Base-by-base conservation (phyloP, 2,888 invertebrate genomes). In the Dilophus febrilis region DNA sequence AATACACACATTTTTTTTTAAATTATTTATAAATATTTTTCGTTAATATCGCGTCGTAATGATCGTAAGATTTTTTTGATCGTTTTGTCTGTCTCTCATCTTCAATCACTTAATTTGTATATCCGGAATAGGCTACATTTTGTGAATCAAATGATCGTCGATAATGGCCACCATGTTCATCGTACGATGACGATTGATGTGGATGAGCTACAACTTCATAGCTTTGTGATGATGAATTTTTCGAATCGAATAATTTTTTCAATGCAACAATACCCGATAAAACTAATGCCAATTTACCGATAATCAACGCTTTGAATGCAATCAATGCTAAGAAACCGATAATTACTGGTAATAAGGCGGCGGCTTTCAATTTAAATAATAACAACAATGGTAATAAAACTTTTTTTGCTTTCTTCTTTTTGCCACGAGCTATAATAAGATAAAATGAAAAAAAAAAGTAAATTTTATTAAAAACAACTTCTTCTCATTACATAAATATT, bases 251-350 rank as follows among this genome's bases (percentile, higher is more conserved):
- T 4, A 86, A 67, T 54, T 86, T 86, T 63, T 77, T 77, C 43
- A 78, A 59, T 3, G 71, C 77, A 44, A 86, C 72, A 44, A 85
- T 69, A 43, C 72, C 74, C 38, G 83, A 76, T 46, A 86, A 72
- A 40, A 84, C 66, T 17, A 87, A 68, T 4, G 86, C 85, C 45
- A 86, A 74, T 68, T 87, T 87, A 51, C 83, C 84, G 49, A 86
- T 70, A 53, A 85, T 64, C 49, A 87, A 68, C 45, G 86, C 86
- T 70, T 87, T 86, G 69, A 86, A 72, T 32, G 85, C 83, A 35
- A 85, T 69, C 46, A 86, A 68, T 40, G 83, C 85, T 51, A 86
- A 72, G 49, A 67, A 70, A 49, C 78, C 86, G 42, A 86, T 70
- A 52, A 78, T 76, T 48, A 86, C 64, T 26, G 85, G 85, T 50